Percentiles rank a stretch among this genome's conserved stretches.
Evolutionary conservation across 2,888 invertebrate genomes (phyloP).

Genomic region (Mechanitis messenoides): DNA sequence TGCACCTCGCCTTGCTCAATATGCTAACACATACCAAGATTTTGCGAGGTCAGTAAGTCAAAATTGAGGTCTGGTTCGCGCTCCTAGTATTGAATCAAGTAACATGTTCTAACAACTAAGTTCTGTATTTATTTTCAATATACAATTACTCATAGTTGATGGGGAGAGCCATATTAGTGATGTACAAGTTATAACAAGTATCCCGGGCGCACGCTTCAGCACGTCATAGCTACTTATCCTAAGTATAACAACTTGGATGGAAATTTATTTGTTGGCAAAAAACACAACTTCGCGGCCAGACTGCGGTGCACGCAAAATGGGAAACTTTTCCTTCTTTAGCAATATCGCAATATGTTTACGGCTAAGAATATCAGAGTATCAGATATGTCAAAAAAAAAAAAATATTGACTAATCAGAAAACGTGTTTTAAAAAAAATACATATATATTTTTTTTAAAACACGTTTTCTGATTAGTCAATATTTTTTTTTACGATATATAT

Average conservation of each 20-base stretch:
- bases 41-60: too few species aligned
- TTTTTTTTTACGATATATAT: too few species aligned
- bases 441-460: too few species aligned
- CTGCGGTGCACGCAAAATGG: conserved; percentile 47
- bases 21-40: too few species aligned
- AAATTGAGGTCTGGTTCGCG: too few species aligned
- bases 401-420: background rate
- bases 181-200: conserved; percentile 4
- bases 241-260: conserved; percentile 30
- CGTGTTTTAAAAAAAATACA: too few species aligned
- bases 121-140: background rate
- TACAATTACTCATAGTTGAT: background rate
- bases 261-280: conserved; percentile 41
- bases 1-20: too few species aligned
- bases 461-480: too few species aligned
- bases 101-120: too few species aligned
- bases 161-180: conserved; percentile 1
- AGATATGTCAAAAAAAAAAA: conserved; percentile 3
- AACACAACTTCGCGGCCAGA: conserved; percentile 37
- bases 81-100: too few species aligned
- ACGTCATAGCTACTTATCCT: conserved; percentile 13
- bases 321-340: conserved; percentile 60
- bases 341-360: conserved; percentile 55
- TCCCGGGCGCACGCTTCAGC: conserved; percentile 4
- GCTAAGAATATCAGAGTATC: conserved; percentile 35